Evolutionary conservation across 2,113 vertebrate genomes (phyloP), one percentile per base, ranked within the genome.

Genomic region (Leiothrix lutea): DNA sequence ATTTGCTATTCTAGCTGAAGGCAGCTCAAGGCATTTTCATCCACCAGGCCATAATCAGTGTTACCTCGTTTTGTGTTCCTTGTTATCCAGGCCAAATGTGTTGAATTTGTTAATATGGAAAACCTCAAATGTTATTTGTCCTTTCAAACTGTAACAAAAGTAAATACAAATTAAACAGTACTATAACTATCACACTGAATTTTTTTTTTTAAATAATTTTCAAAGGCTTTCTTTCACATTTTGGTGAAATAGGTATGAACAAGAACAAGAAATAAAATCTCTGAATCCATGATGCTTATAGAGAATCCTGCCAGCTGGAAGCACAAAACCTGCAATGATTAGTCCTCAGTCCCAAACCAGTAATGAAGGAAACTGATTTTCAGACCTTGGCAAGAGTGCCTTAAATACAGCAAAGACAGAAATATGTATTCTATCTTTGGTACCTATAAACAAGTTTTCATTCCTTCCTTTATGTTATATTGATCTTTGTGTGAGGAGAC

Each of bases 1-100:
- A 56, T 81, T 97, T 85, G 78, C 62, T 70, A 70, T 74, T 96
- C 67, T 92, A 90, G 84, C 77, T 95, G 66, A 91, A 95, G 80
- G 89, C 69, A 95, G 67, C 50, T 87, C 60, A 53, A 75, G 82
- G 69, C 61, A 81, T 92, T 95, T 97, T 93, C 81, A 70, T 60
- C 29, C 53, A 57, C 74, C 45, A 91, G 80, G 44, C 71, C 89
- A 72, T 81, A 91, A 88, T 90, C 71, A 75, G 45, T 2, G 1
- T 50, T 94, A 50, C 16, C 69, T 85, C 78, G 54, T 77, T 74
- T 33, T 86, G 38, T 70, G 36, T 36, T 87, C 36, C 42, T 42
- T 85, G 66, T 40, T 90, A 35, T 29, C 31, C 13, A 47, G 69
- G 15, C 47, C 38, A 25, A 85, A n/a, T 58, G 5, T 53, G 45